Percentiles rank a stretch among this genome's conserved stretches.
Evolutionary conservation across 2,797 vertebrate genomes (phyloP).

Genomic region (Sebastes hopkinsi): DNA sequence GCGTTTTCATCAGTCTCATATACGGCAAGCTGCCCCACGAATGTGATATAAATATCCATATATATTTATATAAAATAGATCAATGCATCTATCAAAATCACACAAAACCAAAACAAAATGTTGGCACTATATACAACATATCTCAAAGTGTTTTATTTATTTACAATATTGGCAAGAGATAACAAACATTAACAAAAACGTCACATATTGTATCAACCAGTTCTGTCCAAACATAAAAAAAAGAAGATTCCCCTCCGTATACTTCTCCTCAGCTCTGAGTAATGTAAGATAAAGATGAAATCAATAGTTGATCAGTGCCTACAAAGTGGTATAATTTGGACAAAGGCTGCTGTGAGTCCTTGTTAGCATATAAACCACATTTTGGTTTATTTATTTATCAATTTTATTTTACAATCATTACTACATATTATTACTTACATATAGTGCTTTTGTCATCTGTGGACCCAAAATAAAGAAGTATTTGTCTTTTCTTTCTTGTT

Average conservation of each 20-base stretch:
- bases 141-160: neutral
- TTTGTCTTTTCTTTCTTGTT: neutral
- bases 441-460: neutral
- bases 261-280: neutral
- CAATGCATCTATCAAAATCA: neutral
- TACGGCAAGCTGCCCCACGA: neutral
- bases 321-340: neutral
- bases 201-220: neutral
- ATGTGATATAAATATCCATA: neutral
- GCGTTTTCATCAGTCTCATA: neutral
- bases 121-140: neutral
- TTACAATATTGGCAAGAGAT: neutral
- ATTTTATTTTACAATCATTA: neutral
- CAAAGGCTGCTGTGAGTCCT: neutral
- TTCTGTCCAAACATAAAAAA: neutral
- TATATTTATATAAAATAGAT: neutral
- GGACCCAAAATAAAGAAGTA: neutral
- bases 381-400: neutral
- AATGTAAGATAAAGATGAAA: neutral
- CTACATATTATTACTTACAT: neutral
- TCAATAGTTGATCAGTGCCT: neutral
- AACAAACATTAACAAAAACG: neutral
- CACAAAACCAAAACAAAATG: neutral
- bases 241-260: neutral
- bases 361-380: neutral